phyloP scores from a whole-genome alignment of 2,113 vertebrate genomes.

The Corydoras sp. region DNA sequence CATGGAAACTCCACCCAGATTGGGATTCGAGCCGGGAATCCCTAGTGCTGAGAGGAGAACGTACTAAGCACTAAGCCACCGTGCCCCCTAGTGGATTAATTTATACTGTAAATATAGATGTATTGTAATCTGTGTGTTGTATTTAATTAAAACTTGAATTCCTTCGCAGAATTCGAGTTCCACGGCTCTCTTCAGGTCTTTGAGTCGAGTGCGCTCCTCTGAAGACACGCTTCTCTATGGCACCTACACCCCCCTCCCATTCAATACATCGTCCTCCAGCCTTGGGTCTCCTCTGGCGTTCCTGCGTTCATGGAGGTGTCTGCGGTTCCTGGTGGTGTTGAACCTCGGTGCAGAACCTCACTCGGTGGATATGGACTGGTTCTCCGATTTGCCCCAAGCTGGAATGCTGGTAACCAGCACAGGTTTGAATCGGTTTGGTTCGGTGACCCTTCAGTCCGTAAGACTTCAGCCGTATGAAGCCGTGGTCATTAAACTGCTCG shows the following conservation, averaged over 20 bases:
- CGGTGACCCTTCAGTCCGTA: conserved; percentile 48
- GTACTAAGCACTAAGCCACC: too few species aligned
- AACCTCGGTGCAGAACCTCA: conserved; percentile 52
- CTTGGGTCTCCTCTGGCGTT: conserved; percentile 52
- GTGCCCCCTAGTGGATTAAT: too few species aligned
- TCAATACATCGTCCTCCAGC: conserved; percentile 42
- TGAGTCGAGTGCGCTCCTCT: conserved; percentile 53
- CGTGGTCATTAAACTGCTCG: conserved; percentile 63
- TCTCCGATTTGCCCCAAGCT: conserved; percentile 43
- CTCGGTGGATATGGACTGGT: conserved; percentile 50
- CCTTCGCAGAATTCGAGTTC: neutral
- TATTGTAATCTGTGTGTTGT: too few species aligned
- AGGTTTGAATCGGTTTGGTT: conserved; percentile 52
- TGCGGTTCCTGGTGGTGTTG: conserved; percentile 61
- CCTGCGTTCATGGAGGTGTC: conserved; percentile 66
- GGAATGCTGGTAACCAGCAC: conserved; percentile 63
- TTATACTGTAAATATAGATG: too few species aligned
- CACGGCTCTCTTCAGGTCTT: conserved; percentile 53
- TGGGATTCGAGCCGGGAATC: too few species aligned
- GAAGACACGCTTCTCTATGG: conserved; percentile 64
- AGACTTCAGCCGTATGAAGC: conserved; percentile 59
- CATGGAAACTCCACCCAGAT: too few species aligned
- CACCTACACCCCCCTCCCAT: conserved; percentile 57
- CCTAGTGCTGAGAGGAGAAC: too few species aligned
- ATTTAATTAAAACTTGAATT: too few species aligned